Evolutionary conservation across 2,113 vertebrate genomes (phyloP).

Genomic region (Cochlearius cochlearius): DNA sequence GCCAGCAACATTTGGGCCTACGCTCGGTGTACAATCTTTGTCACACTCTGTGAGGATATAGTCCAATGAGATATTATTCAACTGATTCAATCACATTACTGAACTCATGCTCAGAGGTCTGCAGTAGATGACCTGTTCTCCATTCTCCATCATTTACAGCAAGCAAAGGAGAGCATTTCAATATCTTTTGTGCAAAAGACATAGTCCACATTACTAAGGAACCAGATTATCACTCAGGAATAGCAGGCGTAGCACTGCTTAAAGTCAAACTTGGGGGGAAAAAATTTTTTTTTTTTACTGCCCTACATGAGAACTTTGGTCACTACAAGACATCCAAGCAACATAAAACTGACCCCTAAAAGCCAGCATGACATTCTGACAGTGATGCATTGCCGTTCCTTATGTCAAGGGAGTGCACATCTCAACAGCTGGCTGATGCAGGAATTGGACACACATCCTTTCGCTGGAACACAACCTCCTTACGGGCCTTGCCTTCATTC

Average conservation of each 20-base stretch:
- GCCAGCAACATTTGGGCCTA: background rate
- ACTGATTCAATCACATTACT: background rate
- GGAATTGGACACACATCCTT: conserved; percentile 45
- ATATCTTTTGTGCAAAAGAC: background rate
- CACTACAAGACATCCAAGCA: background rate
- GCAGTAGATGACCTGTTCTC: background rate
- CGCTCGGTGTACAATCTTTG: background rate
- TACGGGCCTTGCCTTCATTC: conserved; percentile 3
- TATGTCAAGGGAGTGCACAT: conserved; percentile 30
- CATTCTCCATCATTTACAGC: background rate
- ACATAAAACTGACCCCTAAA: background rate
- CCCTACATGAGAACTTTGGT: background rate
- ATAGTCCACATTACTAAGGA: background rate
- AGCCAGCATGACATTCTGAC: conserved; percentile 29
- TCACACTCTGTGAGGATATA: background rate
- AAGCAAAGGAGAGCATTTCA: background rate
- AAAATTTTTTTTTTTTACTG: background rate
- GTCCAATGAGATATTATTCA: background rate
- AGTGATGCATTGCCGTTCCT: conserved; percentile 28
- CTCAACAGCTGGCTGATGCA: conserved; percentile 44
- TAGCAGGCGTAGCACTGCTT: background rate
- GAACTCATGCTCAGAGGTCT: background rate
- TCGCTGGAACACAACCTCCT: background rate
- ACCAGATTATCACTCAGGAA: background rate
- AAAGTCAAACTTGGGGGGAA: background rate